Base-by-base conservation (phyloP, 1,140 invertebrate genomes). In the Trichonephila inaurata region DNA sequence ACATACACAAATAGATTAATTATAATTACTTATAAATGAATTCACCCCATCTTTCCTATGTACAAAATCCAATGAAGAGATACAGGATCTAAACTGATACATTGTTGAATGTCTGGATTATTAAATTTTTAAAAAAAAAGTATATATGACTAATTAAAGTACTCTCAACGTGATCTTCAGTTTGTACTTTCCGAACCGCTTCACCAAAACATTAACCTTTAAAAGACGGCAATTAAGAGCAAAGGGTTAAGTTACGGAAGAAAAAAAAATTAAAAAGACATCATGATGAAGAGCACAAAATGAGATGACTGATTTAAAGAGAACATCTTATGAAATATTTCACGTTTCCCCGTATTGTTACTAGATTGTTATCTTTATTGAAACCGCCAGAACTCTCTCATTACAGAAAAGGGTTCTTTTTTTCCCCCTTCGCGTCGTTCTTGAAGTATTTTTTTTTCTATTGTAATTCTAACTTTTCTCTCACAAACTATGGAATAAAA, bases 321-420 rank as follows among this genome's bases (percentile, higher is more conserved):
- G 28, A 40, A 77, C 18, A 33, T 77, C 72, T 60, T 33, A 33
- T n/a, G 69, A 61, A 91, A 91, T 61, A 58, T 91, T 44, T 58
- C 33, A 24, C 14, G 60, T 33, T 81, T 91, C 89, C 16, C 28
- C 69, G 89, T 91, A 91, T 91, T 91, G 89, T 91, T 91, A 28
- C 51, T 5, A 91, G 89, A 91, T 91, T 77, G 51, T 64, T 82
- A 91, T 91, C 89, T 60, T 82, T 62, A 64, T 58, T 33, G 51
- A 91, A 91, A 81, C 89, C 89, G 89, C 89, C 89, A 91, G 61
- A 18, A 62, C n/a, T 91, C 89, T 91, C 89, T 1, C 40, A 62
- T 91, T 91, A 91, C 89, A 81, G 10, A 51, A 91, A 88, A 88
- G 51, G 51, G 86, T 85, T 28, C 18, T 87, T 87, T 87, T 64